Percentiles rank a stretch among this genome's conserved stretches.
Evolutionary conservation across 2,113 vertebrate species (phyloP).

Genomic region (Labeo catla): DNA sequence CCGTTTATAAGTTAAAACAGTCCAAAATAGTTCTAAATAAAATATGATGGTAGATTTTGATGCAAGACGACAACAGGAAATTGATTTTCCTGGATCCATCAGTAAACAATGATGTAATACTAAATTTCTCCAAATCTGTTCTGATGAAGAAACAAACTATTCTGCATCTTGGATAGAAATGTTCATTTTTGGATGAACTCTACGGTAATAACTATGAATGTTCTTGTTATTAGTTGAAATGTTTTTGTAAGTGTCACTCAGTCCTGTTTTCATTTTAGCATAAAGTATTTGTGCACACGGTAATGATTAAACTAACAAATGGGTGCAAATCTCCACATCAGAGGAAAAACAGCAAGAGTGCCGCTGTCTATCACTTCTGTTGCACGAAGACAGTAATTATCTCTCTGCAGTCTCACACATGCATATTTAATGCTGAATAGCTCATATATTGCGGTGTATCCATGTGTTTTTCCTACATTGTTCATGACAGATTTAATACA

Average conservation of each 20-base stretch:
- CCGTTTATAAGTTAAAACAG: no score
- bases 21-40: no score
- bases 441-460: neutral
- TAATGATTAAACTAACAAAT: constrained; percentile 27
- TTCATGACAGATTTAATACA: constrained; percentile 34
- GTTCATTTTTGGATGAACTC: neutral
- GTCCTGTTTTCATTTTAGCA: neutral
- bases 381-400: constrained; percentile 26
- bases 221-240: neutral
- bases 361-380: constrained; percentile 21
- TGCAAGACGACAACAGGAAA: no score
- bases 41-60: no score
- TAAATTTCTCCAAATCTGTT: neutral
- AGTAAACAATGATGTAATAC: neutral
- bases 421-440: constrained; percentile 17
- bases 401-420: constrained; percentile 16
- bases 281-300: neutral
- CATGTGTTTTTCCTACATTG: neutral
- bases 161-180: neutral
- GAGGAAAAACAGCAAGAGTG: constrained; percentile 22
- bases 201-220: neutral
- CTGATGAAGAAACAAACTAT: neutral
- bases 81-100: neutral
- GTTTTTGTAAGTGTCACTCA: constrained; percentile 1
- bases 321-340: constrained; percentile 33